Evolutionary conservation across 2,113 vertebrate species (phyloP).

Genomic region (Dromas ardeola): DNA sequence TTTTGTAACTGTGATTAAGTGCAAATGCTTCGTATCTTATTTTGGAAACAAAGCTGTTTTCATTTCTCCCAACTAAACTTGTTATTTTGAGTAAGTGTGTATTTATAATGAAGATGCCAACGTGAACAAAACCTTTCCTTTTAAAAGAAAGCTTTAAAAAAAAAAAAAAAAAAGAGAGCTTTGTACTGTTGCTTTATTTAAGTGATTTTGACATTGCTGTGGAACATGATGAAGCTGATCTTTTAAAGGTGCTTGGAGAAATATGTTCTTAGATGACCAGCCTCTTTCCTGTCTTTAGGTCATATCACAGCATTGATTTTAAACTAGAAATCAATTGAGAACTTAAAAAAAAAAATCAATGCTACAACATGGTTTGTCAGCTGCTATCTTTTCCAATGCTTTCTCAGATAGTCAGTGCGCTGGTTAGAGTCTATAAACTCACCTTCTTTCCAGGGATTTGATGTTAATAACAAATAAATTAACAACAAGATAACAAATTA

Average conservation of each 20-base stretch:
- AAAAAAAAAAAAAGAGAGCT: neutral
- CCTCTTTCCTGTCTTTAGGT: neutral
- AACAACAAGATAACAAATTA: neutral
- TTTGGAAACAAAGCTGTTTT: constrained; percentile 40
- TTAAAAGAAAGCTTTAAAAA: neutral
- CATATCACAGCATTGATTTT: neutral
- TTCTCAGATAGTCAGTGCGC: neutral
- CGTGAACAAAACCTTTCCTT: neutral
- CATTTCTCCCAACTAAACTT: neutral
- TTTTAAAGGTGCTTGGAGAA: neutral
- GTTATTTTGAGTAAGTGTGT: neutral
- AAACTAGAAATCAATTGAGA: neutral
- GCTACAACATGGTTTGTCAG: neutral
- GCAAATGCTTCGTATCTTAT: neutral
- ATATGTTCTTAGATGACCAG: neutral
- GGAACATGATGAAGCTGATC: neutral
- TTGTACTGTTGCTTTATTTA: neutral
- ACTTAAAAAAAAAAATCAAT: neutral
- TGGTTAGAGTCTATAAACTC: neutral
- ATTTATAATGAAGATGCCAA: neutral
- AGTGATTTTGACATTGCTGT: neutral
- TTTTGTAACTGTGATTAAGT: constrained; percentile 30
- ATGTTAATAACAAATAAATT: neutral
- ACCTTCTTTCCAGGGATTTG: neutral
- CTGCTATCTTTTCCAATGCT: neutral